Percentiles rank a stretch among this genome's conserved stretches.
Evolutionary conservation across 2,888 invertebrate genomes (phyloP).

Genomic region (Melipona bicolor): DNA sequence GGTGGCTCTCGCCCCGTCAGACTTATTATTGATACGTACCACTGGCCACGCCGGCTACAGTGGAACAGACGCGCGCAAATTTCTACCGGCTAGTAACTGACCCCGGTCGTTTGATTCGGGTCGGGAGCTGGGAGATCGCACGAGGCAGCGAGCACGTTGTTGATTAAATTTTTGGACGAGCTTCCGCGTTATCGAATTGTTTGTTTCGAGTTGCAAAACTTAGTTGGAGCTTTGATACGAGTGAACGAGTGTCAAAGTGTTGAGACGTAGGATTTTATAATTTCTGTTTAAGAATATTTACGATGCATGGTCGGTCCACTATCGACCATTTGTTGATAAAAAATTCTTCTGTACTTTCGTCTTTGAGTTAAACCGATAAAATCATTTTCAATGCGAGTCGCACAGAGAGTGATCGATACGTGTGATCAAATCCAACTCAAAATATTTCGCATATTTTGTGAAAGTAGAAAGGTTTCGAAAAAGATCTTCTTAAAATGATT

Average conservation of each 20-base stretch:
- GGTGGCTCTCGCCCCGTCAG: not conserved
- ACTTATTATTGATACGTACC: conserved; percentile 44
- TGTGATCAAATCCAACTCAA: too few relatives aligned
- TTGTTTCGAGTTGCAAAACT: not conserved
- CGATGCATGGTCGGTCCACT: too few relatives aligned
- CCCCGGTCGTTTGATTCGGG: not conserved
- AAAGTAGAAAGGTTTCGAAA: too few relatives aligned
- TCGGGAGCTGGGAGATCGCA: too few relatives aligned
- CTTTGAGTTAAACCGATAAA: not conserved
- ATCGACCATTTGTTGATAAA: not conserved
- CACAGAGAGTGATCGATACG: not conserved
- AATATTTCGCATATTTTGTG: too few relatives aligned
- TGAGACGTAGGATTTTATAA: not conserved
- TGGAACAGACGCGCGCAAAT: conserved; percentile 3
- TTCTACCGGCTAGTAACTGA: not conserved
- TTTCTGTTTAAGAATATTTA: not conserved
- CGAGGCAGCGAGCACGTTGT: not conserved
- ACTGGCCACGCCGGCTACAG: not conserved
- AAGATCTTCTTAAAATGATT: too few relatives aligned
- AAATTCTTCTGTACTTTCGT: not conserved
- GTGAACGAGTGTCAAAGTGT: not conserved
- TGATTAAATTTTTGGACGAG: not conserved
- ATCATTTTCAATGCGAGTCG: too few relatives aligned
- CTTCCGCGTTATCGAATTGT: not conserved
- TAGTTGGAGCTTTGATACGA: not conserved